Conservation (phyloP, 2,113 vertebrate genomes). For the Egretta garzetta region DNA sequence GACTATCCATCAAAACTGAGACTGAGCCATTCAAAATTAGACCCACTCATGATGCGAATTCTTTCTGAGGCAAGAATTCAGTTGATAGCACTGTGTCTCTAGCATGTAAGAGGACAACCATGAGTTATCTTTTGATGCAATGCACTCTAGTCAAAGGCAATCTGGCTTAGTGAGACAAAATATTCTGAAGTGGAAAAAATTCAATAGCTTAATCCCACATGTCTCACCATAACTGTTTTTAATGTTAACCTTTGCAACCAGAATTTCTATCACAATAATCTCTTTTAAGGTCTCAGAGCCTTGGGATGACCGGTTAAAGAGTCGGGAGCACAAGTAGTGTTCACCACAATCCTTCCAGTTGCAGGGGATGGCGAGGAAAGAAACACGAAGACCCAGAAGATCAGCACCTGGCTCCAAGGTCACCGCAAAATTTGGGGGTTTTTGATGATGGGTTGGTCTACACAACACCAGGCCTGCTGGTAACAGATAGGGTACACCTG, state of each 20-base stretch:
- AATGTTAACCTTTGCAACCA: not conserved
- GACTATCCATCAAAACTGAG: not conserved
- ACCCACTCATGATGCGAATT: not conserved
- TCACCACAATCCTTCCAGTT: not conserved
- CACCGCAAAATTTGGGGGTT: not conserved
- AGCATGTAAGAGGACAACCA: not conserved
- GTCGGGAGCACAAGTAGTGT: not conserved
- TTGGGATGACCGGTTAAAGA: not conserved
- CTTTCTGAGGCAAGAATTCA: not conserved
- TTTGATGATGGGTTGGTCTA: not conserved
- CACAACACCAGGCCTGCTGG: not conserved
- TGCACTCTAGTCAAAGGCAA: not conserved
- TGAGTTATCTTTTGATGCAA: not conserved
- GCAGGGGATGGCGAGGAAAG: not conserved
- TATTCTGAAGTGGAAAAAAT: not conserved
- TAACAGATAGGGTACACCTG: not conserved
- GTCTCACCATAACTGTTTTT: not conserved
- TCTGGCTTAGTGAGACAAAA: not conserved
- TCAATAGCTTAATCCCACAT: not conserved
- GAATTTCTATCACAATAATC: not conserved
- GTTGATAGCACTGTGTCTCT: not conserved
- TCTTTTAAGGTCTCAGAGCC: not conserved
- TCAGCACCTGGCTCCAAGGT: not conserved
- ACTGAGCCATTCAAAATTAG: not conserved
- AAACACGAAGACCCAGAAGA: not conserved